These are phyloP conservation scores for Rallus crepitans DNA, from an alignment of 2,797 vertebrate species.

Conservation along the genomic window DNA sequence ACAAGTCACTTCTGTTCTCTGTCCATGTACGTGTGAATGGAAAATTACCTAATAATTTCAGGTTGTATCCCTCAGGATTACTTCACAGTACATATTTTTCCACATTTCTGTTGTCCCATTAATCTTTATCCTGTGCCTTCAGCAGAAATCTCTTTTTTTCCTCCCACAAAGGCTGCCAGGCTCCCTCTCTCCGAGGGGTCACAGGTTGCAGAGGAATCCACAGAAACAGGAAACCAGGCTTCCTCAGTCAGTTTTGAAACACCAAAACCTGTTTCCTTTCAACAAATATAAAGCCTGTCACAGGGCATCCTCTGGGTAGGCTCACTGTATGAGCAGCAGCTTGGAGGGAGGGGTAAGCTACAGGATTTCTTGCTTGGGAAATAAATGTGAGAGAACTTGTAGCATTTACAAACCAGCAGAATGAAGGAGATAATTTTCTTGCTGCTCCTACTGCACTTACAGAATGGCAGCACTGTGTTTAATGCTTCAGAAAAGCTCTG, in stretches of 20 bases:
- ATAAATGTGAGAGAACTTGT: neutral
- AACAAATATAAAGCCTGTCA: conserved; percentile 45
- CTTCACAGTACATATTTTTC: conserved; percentile 53
- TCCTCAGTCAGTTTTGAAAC: conserved; percentile 72
- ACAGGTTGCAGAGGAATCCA: conserved; percentile 63
- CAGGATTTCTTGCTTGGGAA: neutral
- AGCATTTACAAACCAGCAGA: neutral
- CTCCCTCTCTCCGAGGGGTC: conserved; percentile 55
- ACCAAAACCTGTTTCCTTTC: conserved; percentile 80
- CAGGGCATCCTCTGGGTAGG: neutral
- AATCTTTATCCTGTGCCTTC: conserved; percentile 51
- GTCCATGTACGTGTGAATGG: neutral
- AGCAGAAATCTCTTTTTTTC: conserved; percentile 31
- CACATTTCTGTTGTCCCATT: conserved; percentile 59
- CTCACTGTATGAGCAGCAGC: conserved; percentile 33
- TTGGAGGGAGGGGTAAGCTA: neutral
- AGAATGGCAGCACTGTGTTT: conserved; percentile 17
- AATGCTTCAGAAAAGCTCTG: neutral
- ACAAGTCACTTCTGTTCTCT: neutral
- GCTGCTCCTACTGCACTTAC: conserved; percentile 58
- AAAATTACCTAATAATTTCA: conserved; percentile 50
- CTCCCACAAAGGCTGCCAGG: conserved; percentile 38
- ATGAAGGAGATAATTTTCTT: conserved; percentile 67
- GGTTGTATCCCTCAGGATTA: conserved; percentile 14
- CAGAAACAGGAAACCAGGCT: conserved; percentile 82